A percentile compares a stretch with the other conserved stretches of the same genome.
These are phyloP conservation scores for Pinna nobilis DNA, from an alignment of 1,140 invertebrate genomes.

Conservation along the genomic window DNA sequence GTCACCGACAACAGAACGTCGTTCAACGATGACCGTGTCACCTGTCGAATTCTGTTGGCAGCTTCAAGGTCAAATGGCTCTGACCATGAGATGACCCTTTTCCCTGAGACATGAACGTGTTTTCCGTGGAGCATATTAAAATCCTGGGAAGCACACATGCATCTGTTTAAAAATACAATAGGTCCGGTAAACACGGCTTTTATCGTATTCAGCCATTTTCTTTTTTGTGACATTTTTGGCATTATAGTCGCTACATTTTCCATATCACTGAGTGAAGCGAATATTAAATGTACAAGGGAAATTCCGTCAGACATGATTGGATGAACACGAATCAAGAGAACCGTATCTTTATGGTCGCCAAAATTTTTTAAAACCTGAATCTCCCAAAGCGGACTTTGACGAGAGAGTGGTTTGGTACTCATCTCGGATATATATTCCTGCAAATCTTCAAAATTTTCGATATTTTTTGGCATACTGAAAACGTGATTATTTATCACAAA, in stretches of 20 bases:
- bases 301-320: constrained; percentile 79
- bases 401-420: constrained; percentile 72
- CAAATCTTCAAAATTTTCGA: constrained; percentile 70
- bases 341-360: constrained; percentile 74
- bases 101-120: constrained; percentile 60
- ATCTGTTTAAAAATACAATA: constrained; percentile 75
- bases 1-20: constrained; percentile 78
- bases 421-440: constrained; percentile 75
- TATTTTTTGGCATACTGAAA: constrained; percentile 69
- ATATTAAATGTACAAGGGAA: constrained; percentile 76
- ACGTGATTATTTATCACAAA: constrained; percentile 79
- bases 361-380: constrained; percentile 76
- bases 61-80: constrained; percentile 73
- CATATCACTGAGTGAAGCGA: constrained; percentile 76
- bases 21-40: constrained; percentile 78
- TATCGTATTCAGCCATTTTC: constrained; percentile 69
- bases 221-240: constrained; percentile 73
- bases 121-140: constrained; percentile 68
- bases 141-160: constrained; percentile 71
- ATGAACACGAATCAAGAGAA: constrained; percentile 78
- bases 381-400: constrained; percentile 78
- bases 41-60: constrained; percentile 74
- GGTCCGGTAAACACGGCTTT: constrained; percentile 77
- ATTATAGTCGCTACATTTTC: constrained; percentile 68
- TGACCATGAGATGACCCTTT: constrained; percentile 75